Percentiles rank a stretch among this genome's conserved stretches.
These are phyloP conservation scores for Umimayanthus chanpuru DNA, from an alignment of 92 coral and sea anemone genomes.

Conservation along the genomic window DNA sequence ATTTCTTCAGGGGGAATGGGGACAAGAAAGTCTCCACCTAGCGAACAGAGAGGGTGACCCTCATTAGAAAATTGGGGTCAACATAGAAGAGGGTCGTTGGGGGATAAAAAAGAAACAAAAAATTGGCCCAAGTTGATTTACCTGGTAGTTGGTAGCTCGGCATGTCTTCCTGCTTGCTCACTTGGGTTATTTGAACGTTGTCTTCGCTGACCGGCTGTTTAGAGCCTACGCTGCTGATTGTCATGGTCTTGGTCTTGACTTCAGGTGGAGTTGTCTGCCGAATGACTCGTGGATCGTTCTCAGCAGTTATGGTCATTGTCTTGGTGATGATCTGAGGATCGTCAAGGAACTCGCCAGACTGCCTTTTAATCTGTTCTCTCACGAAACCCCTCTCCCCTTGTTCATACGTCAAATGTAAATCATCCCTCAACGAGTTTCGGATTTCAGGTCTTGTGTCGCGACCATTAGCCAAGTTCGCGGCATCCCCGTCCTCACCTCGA, in stretches of 20 bases:
- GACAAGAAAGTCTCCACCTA: conserved; percentile 52
- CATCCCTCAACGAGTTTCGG: conserved; percentile 65
- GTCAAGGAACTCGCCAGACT: conserved; percentile 66
- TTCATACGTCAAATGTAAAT: conserved; percentile 73
- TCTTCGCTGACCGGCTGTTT: conserved; percentile 52
- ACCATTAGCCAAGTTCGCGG: conserved; percentile 26
- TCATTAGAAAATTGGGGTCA: conserved; percentile 15
- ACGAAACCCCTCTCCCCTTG: conserved; percentile 94
- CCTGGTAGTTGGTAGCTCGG: conserved; percentile 39
- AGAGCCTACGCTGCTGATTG: conserved; percentile 65
- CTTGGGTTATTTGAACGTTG: conserved; percentile 5
- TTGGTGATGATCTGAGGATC: conserved; percentile 73
- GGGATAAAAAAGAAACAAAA: neutral
- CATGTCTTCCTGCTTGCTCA: conserved; percentile 41
- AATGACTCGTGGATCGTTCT: conserved; percentile 70
- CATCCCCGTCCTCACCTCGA: conserved; percentile 50
- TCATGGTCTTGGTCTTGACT: conserved; percentile 73
- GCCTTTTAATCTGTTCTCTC: conserved; percentile 67
- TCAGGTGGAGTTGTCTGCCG: conserved; percentile 74
- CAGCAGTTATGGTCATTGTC: conserved; percentile 74
- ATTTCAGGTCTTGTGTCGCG: conserved; percentile 61
- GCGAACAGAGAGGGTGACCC: conserved; percentile 39
- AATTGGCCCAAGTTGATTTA: neutral
- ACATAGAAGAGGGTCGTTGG: neutral
- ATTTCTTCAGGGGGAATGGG: conserved; percentile 50